Evolutionary conservation across 2,113 vertebrate species (phyloP), one percentile per base, ranked within the genome.

Genomic region (Rissa tridactyla): DNA sequence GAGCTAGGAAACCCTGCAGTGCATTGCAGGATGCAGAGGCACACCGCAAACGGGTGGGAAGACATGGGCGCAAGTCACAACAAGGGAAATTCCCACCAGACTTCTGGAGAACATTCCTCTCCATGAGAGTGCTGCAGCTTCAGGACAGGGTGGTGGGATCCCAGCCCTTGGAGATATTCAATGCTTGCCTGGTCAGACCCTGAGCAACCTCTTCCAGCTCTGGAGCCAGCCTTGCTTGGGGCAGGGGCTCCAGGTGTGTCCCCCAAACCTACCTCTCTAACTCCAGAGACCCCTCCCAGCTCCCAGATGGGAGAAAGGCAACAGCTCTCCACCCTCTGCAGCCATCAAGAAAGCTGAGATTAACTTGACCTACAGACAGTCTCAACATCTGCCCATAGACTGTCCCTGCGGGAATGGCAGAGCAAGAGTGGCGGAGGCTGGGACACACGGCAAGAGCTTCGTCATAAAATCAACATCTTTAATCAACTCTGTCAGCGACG

Each of bases 381-480:
- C 47, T 49, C n/a, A 36, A 15, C 69, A 38, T 51, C 80, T 77
- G 22, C 57, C 62, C 68, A 18, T 12, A 55, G 49, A 26, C 49
- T 57, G 62, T 25, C 60, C 84, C 73, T 1, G 2, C 79, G 91
- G 93, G 81, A 84, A 84, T 3, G 20, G 44, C 73, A 75, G 76
- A 81, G 60, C n/a, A 49, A 40, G 9, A 13, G 54, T 20, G 32
- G n/a, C 0, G 0, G 70, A 55, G 75, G 27, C 49, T 40, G 78
- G 78, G 75, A 90, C 40, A 64, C 44, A 79, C 10, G 7, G 66
- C 57, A 69, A 65, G 73, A 82, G 73, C 81, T 92, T 91, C 81
- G 57, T 72, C 87, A 25, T 72, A 72, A 95, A 89, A 94, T 85
- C 93, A 90, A 66, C 92, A 72, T 65, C 90, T 88, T 91, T 96